Evolutionary conservation across 1,140 invertebrate species (phyloP), one percentile per base, ranked within the genome.

Genomic region (Caerostris extrusa): DNA sequence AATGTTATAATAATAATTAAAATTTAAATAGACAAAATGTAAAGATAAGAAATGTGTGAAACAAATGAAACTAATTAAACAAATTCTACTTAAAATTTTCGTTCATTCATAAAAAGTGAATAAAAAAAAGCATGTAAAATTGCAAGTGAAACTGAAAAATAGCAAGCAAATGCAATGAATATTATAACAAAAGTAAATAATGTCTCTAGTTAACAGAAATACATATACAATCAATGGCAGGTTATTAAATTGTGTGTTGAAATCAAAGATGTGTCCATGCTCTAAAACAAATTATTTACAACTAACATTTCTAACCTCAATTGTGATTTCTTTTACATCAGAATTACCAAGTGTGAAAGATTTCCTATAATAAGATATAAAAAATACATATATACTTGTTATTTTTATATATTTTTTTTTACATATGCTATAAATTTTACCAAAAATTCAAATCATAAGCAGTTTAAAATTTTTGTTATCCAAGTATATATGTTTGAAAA

Each of bases 261-360:
- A 64, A 3, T 64, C 5, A 17, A 14, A 64, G 17, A 61, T 14
- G 17, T 12, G 12, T 64, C 5, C 61, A 64, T 64, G 61, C 61
- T 64, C 17, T 64, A 14, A 10, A 4, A 64, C 17, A 64, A 14
- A 14, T 34, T 17, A 64, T 64, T 64, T n/a, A 67, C 34, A 53
- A 8, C 53, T 77, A 50, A 50, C 14, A 50, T 10, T 12, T 53
- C 71, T 77, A 50, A 77, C 71, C 71, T 77, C 50, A 77, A 77
- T 50, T 77, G 71, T 50, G 34, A 50, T 77, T 77, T 77, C 71
- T 50, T n/a, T 77, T 77, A 77, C 71, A 53, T 77, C 71, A 77
- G 71, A 77, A 77, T 34, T 77, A 77, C 71, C 34, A 77, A 77
- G 71, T 12, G 19, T 50, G 71, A 50, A 77, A 53, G 71, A 12